phyloP scores from a whole-genome alignment of 2,113 vertebrate species.

The Amphilophus citrinellus region DNA sequence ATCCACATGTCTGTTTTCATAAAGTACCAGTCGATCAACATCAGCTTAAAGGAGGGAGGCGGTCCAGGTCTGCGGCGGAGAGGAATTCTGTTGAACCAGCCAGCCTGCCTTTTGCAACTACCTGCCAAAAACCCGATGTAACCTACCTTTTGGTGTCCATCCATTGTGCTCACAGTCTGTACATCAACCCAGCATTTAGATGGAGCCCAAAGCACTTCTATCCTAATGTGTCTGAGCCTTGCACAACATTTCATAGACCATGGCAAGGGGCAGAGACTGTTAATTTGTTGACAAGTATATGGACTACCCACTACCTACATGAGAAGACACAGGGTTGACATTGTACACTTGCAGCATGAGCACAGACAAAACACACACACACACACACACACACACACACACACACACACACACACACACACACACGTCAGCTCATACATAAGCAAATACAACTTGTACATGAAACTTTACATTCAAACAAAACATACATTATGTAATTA shows the following conservation, averaged over 20 bases:
- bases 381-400: slow-evolving; percentile 12
- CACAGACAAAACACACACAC: slow-evolving; percentile 52
- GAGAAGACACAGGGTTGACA: slow-evolving; percentile 56
- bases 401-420: slow-evolving; percentile 30
- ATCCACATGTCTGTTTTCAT: slow-evolving; percentile 49
- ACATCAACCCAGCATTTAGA: slow-evolving; percentile 54
- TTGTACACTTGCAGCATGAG: slow-evolving; percentile 59
- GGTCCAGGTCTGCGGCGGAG: slow-evolving; percentile 36
- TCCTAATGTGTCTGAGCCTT: slow-evolving; percentile 37
- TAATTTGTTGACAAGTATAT: slow-evolving; percentile 36
- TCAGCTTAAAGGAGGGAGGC: slow-evolving; percentile 42
- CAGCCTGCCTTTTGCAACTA: slow-evolving; percentile 61
- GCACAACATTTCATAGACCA: slow-evolving; percentile 57
- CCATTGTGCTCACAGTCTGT: slow-evolving; percentile 23
- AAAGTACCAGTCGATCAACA: slow-evolving; percentile 50
- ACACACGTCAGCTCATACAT: slow-evolving; percentile 14
- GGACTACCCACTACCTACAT: slow-evolving; percentile 56
- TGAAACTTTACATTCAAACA: slow-evolving; percentile 31
- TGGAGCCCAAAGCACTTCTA: slow-evolving; percentile 46
- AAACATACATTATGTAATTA: slow-evolving; percentile 69
- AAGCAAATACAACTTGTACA: slow-evolving; percentile 6
- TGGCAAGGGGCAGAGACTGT: slow-evolving; percentile 72
- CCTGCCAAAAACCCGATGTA: slow-evolving; percentile 56
- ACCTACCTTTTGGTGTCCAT: slow-evolving; percentile 42
- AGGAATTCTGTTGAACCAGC: slow-evolving; percentile 48